Conservation (phyloP, 2,888 invertebrate species). For the Rhyacophila evoluta region DNA sequence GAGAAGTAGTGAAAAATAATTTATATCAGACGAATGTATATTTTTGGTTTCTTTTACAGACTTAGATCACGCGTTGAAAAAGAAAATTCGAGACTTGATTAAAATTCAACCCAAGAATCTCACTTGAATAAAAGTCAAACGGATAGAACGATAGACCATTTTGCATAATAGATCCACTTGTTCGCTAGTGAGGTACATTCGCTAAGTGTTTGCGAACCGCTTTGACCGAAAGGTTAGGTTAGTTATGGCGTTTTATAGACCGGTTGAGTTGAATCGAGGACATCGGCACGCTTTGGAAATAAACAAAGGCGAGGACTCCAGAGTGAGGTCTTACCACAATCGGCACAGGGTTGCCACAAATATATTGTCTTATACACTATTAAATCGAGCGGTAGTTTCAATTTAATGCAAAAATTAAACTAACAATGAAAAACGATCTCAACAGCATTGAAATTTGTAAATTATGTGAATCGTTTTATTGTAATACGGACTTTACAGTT, state of each 20-base stretch:
- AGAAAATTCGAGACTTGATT: not conserved
- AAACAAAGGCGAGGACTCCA: not conserved
- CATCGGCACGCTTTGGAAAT: constrained; percentile 22
- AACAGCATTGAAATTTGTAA: too few species aligned
- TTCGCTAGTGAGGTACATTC: constrained; percentile 16
- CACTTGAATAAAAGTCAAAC: constrained; percentile 24
- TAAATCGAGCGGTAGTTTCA: too few species aligned
- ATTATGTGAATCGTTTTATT: too few species aligned
- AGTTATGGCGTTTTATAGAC: not conserved
- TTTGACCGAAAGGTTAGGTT: constrained; percentile 12
- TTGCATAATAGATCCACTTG: constrained; percentile 17
- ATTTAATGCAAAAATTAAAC: too few species aligned
- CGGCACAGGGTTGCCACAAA: not conserved
- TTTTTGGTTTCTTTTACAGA: too few species aligned
- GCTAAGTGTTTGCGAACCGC: constrained; percentile 14
- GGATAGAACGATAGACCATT: constrained; percentile 5
- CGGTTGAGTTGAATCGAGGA: not conserved
- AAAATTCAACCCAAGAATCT: constrained; percentile 22
- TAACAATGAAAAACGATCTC: too few species aligned
- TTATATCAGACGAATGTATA: too few species aligned
- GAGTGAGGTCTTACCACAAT: not conserved
- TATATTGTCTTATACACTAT: too few species aligned
- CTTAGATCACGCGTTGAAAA: not conserved
- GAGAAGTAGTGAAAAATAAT: too few species aligned
- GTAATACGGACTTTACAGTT: too few species aligned